A percentile compares a stretch with the other conserved stretches of the same genome.
phyloP scores from a whole-genome alignment of 1,140 invertebrate genomes.

The Drosophila athabasca region DNA sequence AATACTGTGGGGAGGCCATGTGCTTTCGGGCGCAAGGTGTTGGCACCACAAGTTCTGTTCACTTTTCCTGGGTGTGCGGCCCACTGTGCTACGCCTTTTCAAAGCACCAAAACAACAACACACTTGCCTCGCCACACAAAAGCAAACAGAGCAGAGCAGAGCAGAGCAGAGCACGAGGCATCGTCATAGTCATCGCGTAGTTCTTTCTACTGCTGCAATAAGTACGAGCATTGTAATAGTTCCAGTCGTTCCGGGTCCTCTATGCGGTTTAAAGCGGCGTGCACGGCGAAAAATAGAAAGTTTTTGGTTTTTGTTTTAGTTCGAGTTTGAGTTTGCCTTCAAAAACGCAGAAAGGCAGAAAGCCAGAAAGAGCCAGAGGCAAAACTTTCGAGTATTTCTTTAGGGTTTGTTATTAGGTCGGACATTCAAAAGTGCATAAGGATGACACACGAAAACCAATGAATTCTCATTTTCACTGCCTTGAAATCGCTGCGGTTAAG shows the following conservation, averaged over 20 bases:
- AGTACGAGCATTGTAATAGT: conserved; percentile 20
- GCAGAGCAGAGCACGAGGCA: conserved; percentile 25
- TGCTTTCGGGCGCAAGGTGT: neutral
- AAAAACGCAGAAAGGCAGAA: too few species aligned
- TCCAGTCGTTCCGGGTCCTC: conserved; percentile 28
- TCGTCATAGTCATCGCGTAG: conserved; percentile 11
- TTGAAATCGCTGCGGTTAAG: too few species aligned
- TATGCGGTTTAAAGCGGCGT: conserved; percentile 36
- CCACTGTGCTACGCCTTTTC: conserved; percentile 21
- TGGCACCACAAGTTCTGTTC: neutral
- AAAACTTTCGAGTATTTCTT: too few species aligned
- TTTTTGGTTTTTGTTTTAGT: too few species aligned
- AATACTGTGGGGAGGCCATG: conserved; percentile 26
- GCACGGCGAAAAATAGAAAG: too few species aligned
- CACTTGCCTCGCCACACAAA: conserved; percentile 14
- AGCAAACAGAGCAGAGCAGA: conserved; percentile 10
- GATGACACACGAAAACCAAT: too few species aligned
- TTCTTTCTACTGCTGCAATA: too few species aligned
- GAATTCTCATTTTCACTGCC: too few species aligned
- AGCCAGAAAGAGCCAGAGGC: too few species aligned
- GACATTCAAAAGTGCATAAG: too few species aligned
- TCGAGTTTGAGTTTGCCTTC: too few species aligned
- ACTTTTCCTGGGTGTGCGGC: neutral
- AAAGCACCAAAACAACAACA: conserved; percentile 34
- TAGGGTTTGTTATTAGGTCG: too few species aligned